A percentile compares a stretch with the other conserved stretches of the same genome.
phyloP scores from a whole-genome alignment of 2,113 vertebrate species.

The Otolemur garnettii region DNA sequence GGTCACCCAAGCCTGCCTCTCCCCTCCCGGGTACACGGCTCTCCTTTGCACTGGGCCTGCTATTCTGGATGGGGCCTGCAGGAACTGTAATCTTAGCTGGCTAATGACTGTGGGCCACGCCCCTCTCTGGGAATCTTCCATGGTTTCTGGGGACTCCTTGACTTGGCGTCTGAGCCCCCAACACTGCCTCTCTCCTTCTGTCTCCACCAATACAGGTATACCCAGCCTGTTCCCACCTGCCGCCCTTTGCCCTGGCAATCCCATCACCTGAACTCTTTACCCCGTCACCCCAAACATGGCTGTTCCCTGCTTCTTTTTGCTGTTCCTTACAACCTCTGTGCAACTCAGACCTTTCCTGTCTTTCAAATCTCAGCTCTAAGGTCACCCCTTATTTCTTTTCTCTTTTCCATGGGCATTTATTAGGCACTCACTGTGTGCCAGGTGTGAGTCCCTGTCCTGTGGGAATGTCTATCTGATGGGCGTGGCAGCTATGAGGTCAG shows the following conservation, averaged over 20 bases:
- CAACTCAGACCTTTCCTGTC: neutral
- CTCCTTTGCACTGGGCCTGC: neutral
- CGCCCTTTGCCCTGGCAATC: neutral
- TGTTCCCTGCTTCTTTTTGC: neutral
- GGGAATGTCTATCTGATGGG: neutral
- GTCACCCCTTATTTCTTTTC: neutral
- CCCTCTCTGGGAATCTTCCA: neutral
- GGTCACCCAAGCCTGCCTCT: neutral
- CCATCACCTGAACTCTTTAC: accelerated
- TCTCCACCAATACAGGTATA: neutral
- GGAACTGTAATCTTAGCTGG: neutral
- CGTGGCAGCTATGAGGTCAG: neutral
- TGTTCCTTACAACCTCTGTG: neutral
- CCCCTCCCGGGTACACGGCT: neutral
- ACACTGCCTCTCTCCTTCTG: neutral
- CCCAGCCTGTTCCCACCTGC: neutral
- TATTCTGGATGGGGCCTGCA: neutral
- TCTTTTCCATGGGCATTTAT: neutral
- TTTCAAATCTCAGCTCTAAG: neutral
- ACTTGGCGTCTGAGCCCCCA: neutral
- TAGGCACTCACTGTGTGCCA: neutral
- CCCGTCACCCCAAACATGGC: neutral
- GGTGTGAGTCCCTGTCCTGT: neutral
- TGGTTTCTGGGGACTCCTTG: neutral
- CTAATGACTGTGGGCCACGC: neutral